Evolutionary conservation across 2,888 invertebrate species (phyloP), one percentile per base, ranked within the genome.

Genomic region (Philaethria dido): DNA sequence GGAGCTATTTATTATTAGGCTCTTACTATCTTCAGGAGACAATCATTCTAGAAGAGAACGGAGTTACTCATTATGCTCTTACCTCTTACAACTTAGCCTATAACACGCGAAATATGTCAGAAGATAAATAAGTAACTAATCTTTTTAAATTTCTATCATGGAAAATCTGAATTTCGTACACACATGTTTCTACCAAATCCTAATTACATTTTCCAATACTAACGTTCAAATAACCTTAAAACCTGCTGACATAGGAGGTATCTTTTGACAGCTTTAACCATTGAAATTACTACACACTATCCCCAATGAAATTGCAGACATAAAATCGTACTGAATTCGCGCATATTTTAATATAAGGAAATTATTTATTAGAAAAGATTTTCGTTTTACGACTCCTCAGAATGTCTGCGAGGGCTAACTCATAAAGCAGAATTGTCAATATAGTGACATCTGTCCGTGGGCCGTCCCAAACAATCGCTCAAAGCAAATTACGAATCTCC

Each of bases 401-500:
- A 62, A 70, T 45, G 60, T 60, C 39, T 42, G 77, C 80, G 79
- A 80, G 79, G 78, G 77, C 74, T 78, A 75, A 75, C 80, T 78
- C 85, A 86, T 90, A 89, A 90, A 89, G 86, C 86, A 86, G 83
- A 82, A 80, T 77, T 80, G 79, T 79, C 87, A 86, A 90, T 89
- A 88, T 86, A 86, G 80, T 83, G 78, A 85, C 91, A 89, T 88
- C 91, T 90, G 90, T 80, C 80, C 80, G 77, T 78, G 80, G 84
- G 83, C 86, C 84, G 82, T 84, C 84, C 82, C 83, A 75, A 79
- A 81, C 84, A 89, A 88, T 89, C 86, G 87, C 83, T 86, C 84
- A 79, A 83, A 82, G 82, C 84, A 82, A 85, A 91, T 91, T 88
- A 89, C 88, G 76, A 77, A 77, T 82, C 84, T 81, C 83, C 75